Evolutionary conservation across 2,888 invertebrate species (phyloP).

Genomic region (Sesia apiformis): DNA sequence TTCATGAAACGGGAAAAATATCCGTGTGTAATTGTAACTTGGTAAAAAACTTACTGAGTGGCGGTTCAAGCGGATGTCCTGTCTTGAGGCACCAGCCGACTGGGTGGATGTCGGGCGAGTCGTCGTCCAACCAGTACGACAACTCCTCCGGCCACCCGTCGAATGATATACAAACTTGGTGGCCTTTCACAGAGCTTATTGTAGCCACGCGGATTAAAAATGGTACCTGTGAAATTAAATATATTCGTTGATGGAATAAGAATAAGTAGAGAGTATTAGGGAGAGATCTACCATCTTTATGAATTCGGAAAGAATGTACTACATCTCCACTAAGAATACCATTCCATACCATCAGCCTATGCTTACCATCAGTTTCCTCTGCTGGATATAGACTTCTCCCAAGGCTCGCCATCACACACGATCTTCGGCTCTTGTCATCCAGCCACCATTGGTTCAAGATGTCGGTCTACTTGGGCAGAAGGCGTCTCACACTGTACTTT

Average conservation of each 20-base stretch:
- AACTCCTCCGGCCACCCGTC: constrained; percentile 92
- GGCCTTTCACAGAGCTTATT: constrained; percentile 83
- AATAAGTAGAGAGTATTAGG: too few relatives aligned
- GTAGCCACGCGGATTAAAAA: constrained; percentile 90
- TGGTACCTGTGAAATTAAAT: constrained; percentile 71
- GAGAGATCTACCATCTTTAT: too few relatives aligned
- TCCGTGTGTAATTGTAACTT: background rate
- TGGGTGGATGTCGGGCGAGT: constrained; percentile 92
- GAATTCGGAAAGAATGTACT: too few relatives aligned
- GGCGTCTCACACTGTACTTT: too few relatives aligned
- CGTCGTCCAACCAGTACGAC: constrained; percentile 93
- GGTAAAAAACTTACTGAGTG: constrained; percentile 77
- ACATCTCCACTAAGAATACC: too few relatives aligned
- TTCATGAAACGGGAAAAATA: background rate
- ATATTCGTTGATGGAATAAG: background rate
- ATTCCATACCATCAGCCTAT: too few relatives aligned
- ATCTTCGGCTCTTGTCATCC: too few relatives aligned
- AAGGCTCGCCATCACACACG: too few relatives aligned
- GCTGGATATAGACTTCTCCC: too few relatives aligned
- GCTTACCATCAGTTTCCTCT: too few relatives aligned
- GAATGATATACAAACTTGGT: constrained; percentile 85
- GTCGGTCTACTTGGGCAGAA: too few relatives aligned
- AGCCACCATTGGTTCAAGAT: too few relatives aligned
- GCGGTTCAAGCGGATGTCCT: constrained; percentile 89
- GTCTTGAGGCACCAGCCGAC: constrained; percentile 94